phyloP scores from a whole-genome alignment of 2,113 vertebrate species.

The Entelurus aequoreus region DNA sequence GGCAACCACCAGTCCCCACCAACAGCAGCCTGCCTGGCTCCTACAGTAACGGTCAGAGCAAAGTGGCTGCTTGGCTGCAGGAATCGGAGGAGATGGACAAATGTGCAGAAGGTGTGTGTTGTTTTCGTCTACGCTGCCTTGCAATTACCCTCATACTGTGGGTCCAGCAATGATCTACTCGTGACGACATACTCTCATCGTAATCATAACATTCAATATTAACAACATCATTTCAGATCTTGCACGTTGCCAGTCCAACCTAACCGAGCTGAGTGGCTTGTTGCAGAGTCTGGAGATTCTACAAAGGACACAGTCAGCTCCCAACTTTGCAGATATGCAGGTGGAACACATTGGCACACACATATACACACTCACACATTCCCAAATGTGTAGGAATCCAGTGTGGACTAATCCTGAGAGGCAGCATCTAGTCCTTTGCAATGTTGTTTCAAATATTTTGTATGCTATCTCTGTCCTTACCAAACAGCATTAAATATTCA shows the following conservation, averaged over 20 bases:
- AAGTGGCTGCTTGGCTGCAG: constrained; percentile 93
- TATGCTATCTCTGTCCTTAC: neutral
- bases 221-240: constrained; percentile 78
- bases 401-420: neutral
- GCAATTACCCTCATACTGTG: neutral
- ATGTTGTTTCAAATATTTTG: neutral
- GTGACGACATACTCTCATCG: neutral
- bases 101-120: constrained; percentile 87
- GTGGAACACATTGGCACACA: constrained; percentile 28
- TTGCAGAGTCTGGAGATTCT: constrained; percentile 97
- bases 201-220: neutral
- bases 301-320: constrained; percentile 96
- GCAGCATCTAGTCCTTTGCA: neutral
- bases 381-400: neutral
- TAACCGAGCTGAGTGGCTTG: constrained; percentile 91
- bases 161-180: neutral
- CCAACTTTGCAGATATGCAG: constrained; percentile 88
- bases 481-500: neutral
- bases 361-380: constrained; percentile 7
- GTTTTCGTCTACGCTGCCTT: constrained; percentile 3
- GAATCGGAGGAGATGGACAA: constrained; percentile 98
- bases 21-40: constrained; percentile 86
- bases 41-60: constrained; percentile 92
- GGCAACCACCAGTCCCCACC: constrained; percentile 77
- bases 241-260: constrained; percentile 90